Base-by-base conservation (phyloP, 2,797 vertebrate species). In the Eulemur rubriventer region DNA sequence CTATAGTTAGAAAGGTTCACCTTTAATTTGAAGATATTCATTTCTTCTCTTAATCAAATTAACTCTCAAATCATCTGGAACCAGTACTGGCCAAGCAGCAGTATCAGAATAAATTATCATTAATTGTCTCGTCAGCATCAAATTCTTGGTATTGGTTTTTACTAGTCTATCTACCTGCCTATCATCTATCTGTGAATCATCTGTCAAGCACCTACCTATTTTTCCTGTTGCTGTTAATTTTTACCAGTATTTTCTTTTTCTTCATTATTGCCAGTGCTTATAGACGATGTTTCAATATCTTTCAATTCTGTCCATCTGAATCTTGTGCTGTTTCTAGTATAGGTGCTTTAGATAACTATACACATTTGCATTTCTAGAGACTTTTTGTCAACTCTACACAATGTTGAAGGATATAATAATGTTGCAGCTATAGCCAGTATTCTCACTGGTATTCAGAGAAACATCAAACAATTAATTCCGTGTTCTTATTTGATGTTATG, bases 41-140 rank as follows among this genome's bases (percentile, higher is more conserved):
- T 61, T 75, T 94, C n/a, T 38, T 94, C 7, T 89, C 52, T 79
- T 95, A 87, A 92, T 33, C 28, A 89, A 96, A 92, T 95, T 76
- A 94, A 46, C 52, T 81, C 38, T 63, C 75, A 91, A 81, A 92
- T 96, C 52, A 88, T 75, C 30, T 81, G 73, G 41, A 87, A 84
- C 72, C 16, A 72, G 30, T 61, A 65, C 7, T 52, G 13, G 55
- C n/a, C 55, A 88, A 84, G 81, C 33, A 88, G 4, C 12, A 94
- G 69, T 87, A 72, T 63, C 52, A 85, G 43, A 90, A 92, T 69
- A 85, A 91, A 55, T 80, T 75, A 86, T 50, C 7, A 7, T 48
- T 88, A 65, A 85, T 67, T 67, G 6, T 85, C 33, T 43, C n/a
- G 63, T 84, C 8, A 69, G 9, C 43, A 70, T 87, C 55, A 50